A percentile compares a stretch with the other conserved stretches of the same genome.
Evolutionary conservation across 2,797 vertebrate species (phyloP).

Genomic region (Sarcoramphus papa): DNA sequence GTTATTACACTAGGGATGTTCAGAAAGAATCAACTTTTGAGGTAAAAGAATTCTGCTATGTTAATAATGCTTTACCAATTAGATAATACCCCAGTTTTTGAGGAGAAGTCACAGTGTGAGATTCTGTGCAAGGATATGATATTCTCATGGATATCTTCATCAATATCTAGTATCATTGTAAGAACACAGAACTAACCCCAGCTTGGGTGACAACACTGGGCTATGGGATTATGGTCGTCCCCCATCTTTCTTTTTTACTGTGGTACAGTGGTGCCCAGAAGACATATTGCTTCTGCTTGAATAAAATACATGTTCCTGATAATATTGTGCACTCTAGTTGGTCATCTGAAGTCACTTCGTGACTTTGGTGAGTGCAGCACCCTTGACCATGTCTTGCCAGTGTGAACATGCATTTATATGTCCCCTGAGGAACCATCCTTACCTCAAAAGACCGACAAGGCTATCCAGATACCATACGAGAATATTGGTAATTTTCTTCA

Average conservation of each 20-base stretch:
- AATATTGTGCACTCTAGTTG: background rate
- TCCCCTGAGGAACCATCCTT: background rate
- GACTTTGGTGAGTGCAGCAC: background rate
- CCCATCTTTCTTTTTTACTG: background rate
- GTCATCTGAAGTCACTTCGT: background rate
- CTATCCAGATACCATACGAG: background rate
- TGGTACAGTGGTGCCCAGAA: background rate
- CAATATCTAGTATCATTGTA: background rate
- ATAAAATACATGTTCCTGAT: background rate
- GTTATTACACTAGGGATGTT: background rate
- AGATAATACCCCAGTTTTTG: background rate
- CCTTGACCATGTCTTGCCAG: fast-evolving
- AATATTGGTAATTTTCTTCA: background rate
- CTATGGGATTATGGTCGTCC: fast-evolving
- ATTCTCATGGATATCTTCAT: background rate
- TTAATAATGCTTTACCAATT: background rate
- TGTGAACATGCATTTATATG: background rate
- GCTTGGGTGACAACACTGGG: background rate
- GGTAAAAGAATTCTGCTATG: background rate
- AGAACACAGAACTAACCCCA: background rate
- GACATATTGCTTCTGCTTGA: background rate
- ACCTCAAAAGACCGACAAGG: background rate
- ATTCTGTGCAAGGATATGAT: background rate
- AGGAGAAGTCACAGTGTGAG: background rate
- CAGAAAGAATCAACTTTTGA: background rate